phyloP scores from a whole-genome alignment of 2,888 invertebrate species.

The Meganola albula region DNA sequence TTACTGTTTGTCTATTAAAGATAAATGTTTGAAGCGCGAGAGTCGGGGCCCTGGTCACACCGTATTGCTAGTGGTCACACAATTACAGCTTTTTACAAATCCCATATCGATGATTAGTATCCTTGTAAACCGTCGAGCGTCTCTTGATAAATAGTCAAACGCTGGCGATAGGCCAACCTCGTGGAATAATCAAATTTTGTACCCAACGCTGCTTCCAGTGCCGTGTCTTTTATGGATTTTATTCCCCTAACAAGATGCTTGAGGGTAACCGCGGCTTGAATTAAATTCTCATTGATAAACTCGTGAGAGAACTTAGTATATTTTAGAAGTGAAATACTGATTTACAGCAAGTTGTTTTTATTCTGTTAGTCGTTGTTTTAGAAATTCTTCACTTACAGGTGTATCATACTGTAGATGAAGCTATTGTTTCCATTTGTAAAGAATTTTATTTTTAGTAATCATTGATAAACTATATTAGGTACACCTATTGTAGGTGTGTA shows the following conservation, averaged over 20 bases:
- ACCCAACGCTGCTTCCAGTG: slow-evolving; percentile 54
- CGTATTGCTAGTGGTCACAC: not conserved
- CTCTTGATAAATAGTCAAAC: slow-evolving; percentile 71
- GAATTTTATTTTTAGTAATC: too few species aligned
- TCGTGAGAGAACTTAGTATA: slow-evolving; percentile 52
- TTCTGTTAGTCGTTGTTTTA: too few species aligned
- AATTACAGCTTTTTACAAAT: slow-evolving; percentile 42
- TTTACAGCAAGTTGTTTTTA: too few species aligned
- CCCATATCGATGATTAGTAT: slow-evolving; percentile 65
- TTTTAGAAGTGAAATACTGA: not conserved
- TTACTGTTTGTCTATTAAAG: too few species aligned
- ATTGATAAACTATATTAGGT: too few species aligned
- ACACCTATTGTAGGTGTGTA: too few species aligned
- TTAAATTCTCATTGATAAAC: slow-evolving; percentile 73
- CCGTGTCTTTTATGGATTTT: slow-evolving; percentile 74
- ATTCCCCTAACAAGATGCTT: slow-evolving; percentile 70
- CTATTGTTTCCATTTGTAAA: too few species aligned
- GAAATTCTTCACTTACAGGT: too few species aligned
- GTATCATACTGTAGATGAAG: too few species aligned
- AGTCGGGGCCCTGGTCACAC: slow-evolving; percentile 9
- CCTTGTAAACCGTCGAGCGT: slow-evolving; percentile 67
- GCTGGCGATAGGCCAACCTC: slow-evolving; percentile 76
- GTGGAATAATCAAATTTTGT: slow-evolving; percentile 76
- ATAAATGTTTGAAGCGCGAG: too few species aligned
- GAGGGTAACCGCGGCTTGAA: slow-evolving; percentile 64